Base-by-base conservation (phyloP, 2,797 vertebrate genomes). In the Threskiornis aethiopicus region DNA sequence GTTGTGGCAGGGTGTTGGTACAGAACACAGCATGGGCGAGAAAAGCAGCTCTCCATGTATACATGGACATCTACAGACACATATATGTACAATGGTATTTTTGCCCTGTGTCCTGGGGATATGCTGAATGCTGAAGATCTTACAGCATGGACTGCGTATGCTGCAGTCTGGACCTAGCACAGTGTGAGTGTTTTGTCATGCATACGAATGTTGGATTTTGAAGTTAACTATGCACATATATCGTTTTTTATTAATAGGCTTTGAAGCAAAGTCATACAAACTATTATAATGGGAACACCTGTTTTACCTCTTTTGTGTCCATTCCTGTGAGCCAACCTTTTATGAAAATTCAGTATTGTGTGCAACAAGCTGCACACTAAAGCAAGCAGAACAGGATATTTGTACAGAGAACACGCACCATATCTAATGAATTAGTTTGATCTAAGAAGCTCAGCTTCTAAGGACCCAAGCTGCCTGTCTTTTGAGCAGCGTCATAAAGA, bases 351-450 rank as follows among this genome's bases (percentile, higher is more conserved):
- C 37, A 41, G 37, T 37, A 46, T 41, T 86, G 55, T 64, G 85
- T 67, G 28, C 62, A 88, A 75, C 61, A 64, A 95, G 57, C 44
- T 42, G 69, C 91, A 97, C 18, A 21, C 46, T 31, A 77, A 84
- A 84, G 79, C 64, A 82, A 90, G 92, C 81, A 76, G 81, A 97
- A 94, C 52, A 93, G 55, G 85, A 90, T 42, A 72, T 87, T 77
- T 93, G 89, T 88, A 90, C 81, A 58, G 85, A 88, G 84, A 90
- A 90, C 69, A 72, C 76, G 77, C 42, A 77, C 75, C 65, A 75
- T 64, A 76, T 39, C 64, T 91, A 86, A 95, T 95, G 87, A 93
- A 85, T 96, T 87, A 88, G 51, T 52, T 86, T 52, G 20, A 84
- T 52, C 84, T 90, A 42, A 89, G 93, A 87, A 87, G 47, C 72